phyloP scores from a whole-genome alignment of 2,888 invertebrate genomes.

The Acanthopleura granulata region DNA sequence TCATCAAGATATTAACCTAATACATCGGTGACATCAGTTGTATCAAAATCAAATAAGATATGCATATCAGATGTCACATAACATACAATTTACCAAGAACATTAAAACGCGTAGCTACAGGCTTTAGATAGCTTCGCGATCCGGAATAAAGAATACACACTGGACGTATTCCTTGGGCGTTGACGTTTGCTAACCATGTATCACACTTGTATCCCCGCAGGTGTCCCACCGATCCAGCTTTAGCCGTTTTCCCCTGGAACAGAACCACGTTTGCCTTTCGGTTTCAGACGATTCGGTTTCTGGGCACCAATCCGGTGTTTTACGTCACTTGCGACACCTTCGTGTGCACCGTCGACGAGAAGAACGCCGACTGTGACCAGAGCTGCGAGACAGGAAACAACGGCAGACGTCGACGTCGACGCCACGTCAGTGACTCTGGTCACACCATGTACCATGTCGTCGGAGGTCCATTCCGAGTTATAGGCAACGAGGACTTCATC shows the following conservation, averaged over 20 bases:
- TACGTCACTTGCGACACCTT: constrained; percentile 56
- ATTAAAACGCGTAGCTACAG: no score
- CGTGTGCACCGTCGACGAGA: constrained; percentile 52
- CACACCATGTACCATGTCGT: not conserved
- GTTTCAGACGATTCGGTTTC: constrained; percentile 57
- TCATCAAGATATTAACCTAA: no score
- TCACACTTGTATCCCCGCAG: constrained; percentile 31
- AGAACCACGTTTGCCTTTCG: constrained; percentile 51
- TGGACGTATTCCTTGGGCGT: not conserved
- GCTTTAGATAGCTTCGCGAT: no score
- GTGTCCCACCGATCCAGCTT: constrained; percentile 46
- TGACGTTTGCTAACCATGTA: not conserved
- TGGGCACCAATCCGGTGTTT: constrained; percentile 36
- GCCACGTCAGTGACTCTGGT: not conserved
- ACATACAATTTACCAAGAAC: no score
- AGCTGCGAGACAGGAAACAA: constrained; percentile 35
- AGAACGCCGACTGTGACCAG: constrained; percentile 47
- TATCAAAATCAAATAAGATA: no score
- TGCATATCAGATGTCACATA: no score
- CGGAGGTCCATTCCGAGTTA: not conserved
- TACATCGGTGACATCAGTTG: no score
- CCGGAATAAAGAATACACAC: no score
- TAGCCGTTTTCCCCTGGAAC: constrained; percentile 51
- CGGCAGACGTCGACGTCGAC: not conserved
- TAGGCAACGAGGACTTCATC: not conserved